phyloP scores from a whole-genome alignment of 2,113 vertebrate species.

The Dascyllus trimaculatus region DNA sequence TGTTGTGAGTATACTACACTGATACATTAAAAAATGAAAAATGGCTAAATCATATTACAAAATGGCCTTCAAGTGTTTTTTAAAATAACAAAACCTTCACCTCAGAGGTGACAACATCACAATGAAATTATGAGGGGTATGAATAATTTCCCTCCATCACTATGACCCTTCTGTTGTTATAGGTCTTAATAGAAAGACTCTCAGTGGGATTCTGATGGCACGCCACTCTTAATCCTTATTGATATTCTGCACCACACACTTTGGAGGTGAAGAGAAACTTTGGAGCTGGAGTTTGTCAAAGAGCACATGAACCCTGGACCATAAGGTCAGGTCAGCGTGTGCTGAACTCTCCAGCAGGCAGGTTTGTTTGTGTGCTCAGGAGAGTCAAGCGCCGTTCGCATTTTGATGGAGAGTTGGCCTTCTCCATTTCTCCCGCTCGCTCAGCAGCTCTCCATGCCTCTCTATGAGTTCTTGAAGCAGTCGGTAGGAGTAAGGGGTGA shows the following conservation, averaged over 20 bases:
- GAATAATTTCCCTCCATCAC: constrained; percentile 7
- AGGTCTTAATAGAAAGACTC: constrained; percentile 40
- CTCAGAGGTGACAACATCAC: no score
- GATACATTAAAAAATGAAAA: no score
- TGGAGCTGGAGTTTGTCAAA: constrained; percentile 68
- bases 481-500: constrained; percentile 20
- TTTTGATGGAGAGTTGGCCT: constrained; percentile 71
- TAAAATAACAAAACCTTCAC: constrained; percentile 12
- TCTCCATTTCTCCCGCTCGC: constrained; percentile 30
- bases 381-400: constrained; percentile 66
- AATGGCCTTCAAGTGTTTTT: constrained; percentile 17
- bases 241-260: constrained; percentile 64
- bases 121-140: no score
- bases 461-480: constrained; percentile 41
- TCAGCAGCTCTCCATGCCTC: constrained; percentile 21
- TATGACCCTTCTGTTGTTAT: constrained; percentile 37
- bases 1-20: neutral
- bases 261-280: constrained; percentile 63
- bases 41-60: neutral
- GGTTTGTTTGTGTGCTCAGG: constrained; percentile 63
- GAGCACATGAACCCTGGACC: constrained; percentile 57
- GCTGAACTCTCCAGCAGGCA: constrained; percentile 68
- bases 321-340: constrained; percentile 73
- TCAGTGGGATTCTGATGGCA: constrained; percentile 37
- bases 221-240: constrained; percentile 49